These are phyloP conservation scores for Drosophila repleta DNA, from an alignment of 1,140 invertebrate species.

Conservation along the genomic window DNA sequence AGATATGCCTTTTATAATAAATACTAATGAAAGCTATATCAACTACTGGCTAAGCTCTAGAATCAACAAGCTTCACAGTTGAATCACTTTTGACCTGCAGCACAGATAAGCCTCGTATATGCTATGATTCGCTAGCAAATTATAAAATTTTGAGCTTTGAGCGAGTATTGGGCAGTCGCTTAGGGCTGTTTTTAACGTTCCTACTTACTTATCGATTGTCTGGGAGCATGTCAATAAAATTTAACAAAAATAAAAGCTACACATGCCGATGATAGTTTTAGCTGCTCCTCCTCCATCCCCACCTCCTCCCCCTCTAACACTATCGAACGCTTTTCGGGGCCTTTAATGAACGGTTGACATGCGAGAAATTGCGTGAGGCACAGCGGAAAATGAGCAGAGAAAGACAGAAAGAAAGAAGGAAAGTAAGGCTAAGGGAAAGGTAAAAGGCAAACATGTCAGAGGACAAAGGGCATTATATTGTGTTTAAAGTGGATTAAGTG, in stretches of 20 bases:
- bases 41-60: too few species aligned
- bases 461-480: constrained; percentile 61
- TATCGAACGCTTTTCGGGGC: constrained; percentile 15
- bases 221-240: constrained; percentile 62
- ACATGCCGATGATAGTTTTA: constrained; percentile 49
- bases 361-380: constrained; percentile 71
- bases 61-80: too few species aligned
- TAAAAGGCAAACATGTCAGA: constrained; percentile 16
- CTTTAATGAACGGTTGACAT: constrained; percentile 77
- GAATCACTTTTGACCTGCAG: too few species aligned
- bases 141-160: too few species aligned
- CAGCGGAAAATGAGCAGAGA: constrained; percentile 44
- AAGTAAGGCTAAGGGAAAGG: not conserved
- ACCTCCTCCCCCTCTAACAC: too few species aligned
- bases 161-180: too few species aligned
- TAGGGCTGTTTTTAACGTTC: too few species aligned
- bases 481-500: constrained; percentile 75
- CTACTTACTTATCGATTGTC: constrained; percentile 55
- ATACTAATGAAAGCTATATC: too few species aligned
- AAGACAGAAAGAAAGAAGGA: not conserved
- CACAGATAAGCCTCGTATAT: too few species aligned
- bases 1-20: too few species aligned
- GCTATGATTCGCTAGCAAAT: too few species aligned
- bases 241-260: constrained; percentile 28
- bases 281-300: constrained; percentile 10